A percentile compares a stretch with the other conserved stretches of the same genome.
phyloP scores from a whole-genome alignment of 2,113 vertebrate genomes.

The Hippocampus abdominalis region DNA sequence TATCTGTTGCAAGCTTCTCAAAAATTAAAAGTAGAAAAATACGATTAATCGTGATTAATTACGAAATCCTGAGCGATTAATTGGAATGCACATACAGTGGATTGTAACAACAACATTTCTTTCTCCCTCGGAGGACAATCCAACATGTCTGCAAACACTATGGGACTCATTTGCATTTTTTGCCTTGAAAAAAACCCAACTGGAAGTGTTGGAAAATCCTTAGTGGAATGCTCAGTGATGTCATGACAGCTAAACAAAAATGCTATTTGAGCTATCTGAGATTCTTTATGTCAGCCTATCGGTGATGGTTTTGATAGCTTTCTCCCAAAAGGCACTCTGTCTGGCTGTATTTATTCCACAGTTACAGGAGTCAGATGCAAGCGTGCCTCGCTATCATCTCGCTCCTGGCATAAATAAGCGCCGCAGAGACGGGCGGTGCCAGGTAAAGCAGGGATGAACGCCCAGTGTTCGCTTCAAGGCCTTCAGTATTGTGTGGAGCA shows the following conservation, averaged over 20 bases:
- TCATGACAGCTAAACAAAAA: constrained; percentile 61
- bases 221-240: constrained; percentile 48
- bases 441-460: constrained; percentile 59
- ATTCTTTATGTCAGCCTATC: constrained; percentile 58
- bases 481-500: constrained; percentile 42
- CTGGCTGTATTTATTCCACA: constrained; percentile 63
- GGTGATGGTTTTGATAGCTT: constrained; percentile 65
- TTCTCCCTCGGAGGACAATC: constrained; percentile 25
- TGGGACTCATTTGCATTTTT: constrained; percentile 35
- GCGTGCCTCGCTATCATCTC: constrained; percentile 54
- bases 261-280: constrained; percentile 63
- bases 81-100: too few species aligned
- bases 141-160: constrained; percentile 29
- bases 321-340: constrained; percentile 55
- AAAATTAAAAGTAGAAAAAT: too few species aligned
- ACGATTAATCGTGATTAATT: too few species aligned
- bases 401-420: constrained; percentile 62
- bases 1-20: too few species aligned
- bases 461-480: constrained; percentile 52
- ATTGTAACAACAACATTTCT: too few species aligned
- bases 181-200: constrained; percentile 30
- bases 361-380: constrained; percentile 60
- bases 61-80: too few species aligned
- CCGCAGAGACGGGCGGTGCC: constrained; percentile 58
- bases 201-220: constrained; percentile 41